phyloP scores from a whole-genome alignment of 2,797 vertebrate genomes.

The Mycteria americana region DNA sequence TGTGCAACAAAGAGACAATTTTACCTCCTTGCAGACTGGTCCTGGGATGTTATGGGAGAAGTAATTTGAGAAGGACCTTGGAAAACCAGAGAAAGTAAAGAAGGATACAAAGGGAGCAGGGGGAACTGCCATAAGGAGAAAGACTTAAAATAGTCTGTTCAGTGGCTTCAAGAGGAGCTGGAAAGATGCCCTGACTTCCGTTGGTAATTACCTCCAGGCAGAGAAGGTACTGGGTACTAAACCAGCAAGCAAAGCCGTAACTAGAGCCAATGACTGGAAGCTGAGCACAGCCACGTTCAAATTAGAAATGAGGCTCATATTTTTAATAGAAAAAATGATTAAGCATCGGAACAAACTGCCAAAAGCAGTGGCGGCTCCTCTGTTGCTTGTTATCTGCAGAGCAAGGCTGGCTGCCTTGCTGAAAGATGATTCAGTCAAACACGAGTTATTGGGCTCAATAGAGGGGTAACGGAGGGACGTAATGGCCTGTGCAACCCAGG shows the following conservation, averaged over 20 bases:
- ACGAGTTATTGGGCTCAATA: conserved; percentile 39
- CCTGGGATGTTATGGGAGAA: background rate
- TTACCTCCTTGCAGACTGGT: background rate
- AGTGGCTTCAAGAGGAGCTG: conserved; percentile 13
- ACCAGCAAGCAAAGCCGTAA: conserved; percentile 26
- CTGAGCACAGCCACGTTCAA: conserved; percentile 17
- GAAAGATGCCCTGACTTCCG: conserved; percentile 25
- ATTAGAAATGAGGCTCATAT: conserved; percentile 54
- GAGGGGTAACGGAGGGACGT: background rate
- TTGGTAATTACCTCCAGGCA: conserved; percentile 22
- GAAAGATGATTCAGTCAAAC: conserved; percentile 47
- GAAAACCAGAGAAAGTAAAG: background rate
- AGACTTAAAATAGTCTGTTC: conserved; percentile 14
- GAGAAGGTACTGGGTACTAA: conserved; percentile 23
- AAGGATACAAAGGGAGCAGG: background rate
- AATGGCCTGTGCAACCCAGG: conserved; percentile 45
- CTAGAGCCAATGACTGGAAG: conserved; percentile 33
- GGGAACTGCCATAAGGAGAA: background rate
- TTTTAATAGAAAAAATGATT: conserved; percentile 69
- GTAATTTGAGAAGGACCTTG: background rate
- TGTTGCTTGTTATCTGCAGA: conserved; percentile 37
- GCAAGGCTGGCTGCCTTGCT: conserved; percentile 50
- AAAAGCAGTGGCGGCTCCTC: conserved; percentile 14
- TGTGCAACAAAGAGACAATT: background rate
- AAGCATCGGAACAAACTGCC: conserved; percentile 52